phyloP scores from a whole-genome alignment of 2,113 vertebrate genomes.

The Chascanopsetta lugubris region DNA sequence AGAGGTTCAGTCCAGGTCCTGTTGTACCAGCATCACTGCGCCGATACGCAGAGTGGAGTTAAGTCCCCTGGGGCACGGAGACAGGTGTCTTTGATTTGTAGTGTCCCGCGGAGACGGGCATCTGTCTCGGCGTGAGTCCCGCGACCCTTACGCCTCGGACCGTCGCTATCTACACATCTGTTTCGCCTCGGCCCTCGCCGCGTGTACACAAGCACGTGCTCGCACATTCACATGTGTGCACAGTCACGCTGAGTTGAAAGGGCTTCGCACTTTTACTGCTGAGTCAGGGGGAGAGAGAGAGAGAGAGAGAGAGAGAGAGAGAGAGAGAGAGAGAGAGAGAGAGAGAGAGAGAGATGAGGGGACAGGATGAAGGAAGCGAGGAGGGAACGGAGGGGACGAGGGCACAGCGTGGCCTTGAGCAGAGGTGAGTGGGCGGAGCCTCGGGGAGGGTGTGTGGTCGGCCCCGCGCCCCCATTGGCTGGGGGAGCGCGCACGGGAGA shows the following conservation, averaged over 20 bases:
- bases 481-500: constrained; percentile 30
- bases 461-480: constrained; percentile 68
- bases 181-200: constrained; percentile 36
- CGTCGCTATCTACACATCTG: constrained; percentile 43
- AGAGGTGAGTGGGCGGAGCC: constrained; percentile 60
- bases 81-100: not conserved
- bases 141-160: constrained; percentile 26
- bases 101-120: constrained; percentile 1
- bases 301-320: too few relatives aligned
- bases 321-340: not conserved
- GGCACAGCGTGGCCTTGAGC: constrained; percentile 56
- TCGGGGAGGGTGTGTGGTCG: constrained; percentile 67
- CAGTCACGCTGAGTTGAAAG: constrained; percentile 47
- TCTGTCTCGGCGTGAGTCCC: not conserved
- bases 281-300: too few relatives aligned
- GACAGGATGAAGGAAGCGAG: not conserved
- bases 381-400: constrained; percentile 6
- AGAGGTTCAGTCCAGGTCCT: not conserved
- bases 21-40: too few relatives aligned
- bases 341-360: not conserved
- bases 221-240: constrained; percentile 25
- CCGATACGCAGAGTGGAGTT: not conserved
- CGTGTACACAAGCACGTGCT: constrained; percentile 20
- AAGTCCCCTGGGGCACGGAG: not conserved
- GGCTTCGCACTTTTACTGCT: constrained; percentile 24